These are phyloP conservation scores for Alosa alosa DNA, from an alignment of 2,113 vertebrate species.

Conservation along the genomic window DNA sequence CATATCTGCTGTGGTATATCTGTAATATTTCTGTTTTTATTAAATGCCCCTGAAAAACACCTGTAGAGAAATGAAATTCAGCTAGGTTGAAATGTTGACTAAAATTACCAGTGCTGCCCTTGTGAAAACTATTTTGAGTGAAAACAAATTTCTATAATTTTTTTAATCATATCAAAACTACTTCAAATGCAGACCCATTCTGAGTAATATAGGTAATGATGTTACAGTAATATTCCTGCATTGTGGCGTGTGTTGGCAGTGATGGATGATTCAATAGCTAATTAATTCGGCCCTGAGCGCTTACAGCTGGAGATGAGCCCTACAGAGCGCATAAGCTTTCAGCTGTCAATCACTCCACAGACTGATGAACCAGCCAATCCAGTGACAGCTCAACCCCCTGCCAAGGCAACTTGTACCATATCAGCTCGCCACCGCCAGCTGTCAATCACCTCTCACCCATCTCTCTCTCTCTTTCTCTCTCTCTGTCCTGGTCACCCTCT, in stretches of 20 bases:
- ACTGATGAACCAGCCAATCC: constrained; percentile 50
- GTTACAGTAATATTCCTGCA: background rate
- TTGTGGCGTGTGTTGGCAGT: constrained; percentile 30
- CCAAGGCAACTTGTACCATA: constrained; percentile 49
- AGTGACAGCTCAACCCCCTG: constrained; percentile 48
- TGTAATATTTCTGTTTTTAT: background rate
- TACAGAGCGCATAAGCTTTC: constrained; percentile 29
- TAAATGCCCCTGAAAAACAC: background rate
- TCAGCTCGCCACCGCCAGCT: constrained; percentile 39
- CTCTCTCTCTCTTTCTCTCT: background rate
- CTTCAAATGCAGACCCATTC: background rate
- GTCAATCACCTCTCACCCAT: constrained; percentile 34
- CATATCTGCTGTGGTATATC: background rate
- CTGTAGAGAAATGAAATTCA: background rate
- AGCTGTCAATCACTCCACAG: constrained; percentile 41
- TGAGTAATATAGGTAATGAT: background rate
- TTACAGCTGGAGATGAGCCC: constrained; percentile 37
- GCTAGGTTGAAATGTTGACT: background rate
- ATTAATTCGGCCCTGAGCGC: constrained; percentile 23
- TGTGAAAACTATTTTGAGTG: background rate
- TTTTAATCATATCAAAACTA: background rate
- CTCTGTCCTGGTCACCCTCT: background rate
- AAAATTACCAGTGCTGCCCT: background rate
- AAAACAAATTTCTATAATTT: background rate
- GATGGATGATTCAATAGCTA: constrained; percentile 45